These are phyloP conservation scores for Trachythela sp. DNA, from an alignment of 64 coral and sea anemone species.

Conservation along the genomic window DNA sequence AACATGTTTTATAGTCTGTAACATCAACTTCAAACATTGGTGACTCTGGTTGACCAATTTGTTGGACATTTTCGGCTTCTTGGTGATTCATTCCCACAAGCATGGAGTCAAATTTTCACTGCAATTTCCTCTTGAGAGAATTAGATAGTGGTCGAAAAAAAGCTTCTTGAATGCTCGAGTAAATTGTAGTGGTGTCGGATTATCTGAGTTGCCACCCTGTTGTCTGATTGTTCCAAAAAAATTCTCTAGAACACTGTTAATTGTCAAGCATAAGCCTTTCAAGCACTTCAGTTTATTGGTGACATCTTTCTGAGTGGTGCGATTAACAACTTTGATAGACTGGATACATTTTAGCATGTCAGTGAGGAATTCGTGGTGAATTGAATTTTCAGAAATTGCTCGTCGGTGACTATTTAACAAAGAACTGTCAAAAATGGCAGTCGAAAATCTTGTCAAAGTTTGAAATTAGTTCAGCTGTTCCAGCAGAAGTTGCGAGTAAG, in stretches of 20 bases:
- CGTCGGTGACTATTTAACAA: not conserved
- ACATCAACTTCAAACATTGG: not conserved
- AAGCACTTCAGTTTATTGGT: not conserved
- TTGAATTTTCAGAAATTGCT: not conserved
- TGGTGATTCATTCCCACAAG: not conserved
- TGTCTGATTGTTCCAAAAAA: no score
- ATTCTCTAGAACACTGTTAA: not conserved
- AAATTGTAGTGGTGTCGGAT: not conserved
- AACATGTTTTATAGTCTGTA: not conserved
- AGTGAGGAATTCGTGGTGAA: not conserved
- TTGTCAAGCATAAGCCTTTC: not conserved
- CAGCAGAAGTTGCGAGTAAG: not conserved
- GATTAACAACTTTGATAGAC: not conserved
- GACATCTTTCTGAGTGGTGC: not conserved
- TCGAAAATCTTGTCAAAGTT: not conserved
- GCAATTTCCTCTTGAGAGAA: not conserved
- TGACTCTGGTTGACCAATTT: not conserved
- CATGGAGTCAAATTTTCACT: not conserved
- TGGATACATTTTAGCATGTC: not conserved
- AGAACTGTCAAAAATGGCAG: not conserved
- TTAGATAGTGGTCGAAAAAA: not conserved
- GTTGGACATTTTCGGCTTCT: not conserved
- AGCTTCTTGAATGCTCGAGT: not conserved
- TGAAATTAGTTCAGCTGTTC: slow-evolving; percentile 22
- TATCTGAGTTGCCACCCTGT: slow-evolving; percentile 19